These are phyloP conservation scores for Gymnoscelis rufifasciata DNA, from an alignment of 2,888 invertebrate genomes.

Conservation along the genomic window DNA sequence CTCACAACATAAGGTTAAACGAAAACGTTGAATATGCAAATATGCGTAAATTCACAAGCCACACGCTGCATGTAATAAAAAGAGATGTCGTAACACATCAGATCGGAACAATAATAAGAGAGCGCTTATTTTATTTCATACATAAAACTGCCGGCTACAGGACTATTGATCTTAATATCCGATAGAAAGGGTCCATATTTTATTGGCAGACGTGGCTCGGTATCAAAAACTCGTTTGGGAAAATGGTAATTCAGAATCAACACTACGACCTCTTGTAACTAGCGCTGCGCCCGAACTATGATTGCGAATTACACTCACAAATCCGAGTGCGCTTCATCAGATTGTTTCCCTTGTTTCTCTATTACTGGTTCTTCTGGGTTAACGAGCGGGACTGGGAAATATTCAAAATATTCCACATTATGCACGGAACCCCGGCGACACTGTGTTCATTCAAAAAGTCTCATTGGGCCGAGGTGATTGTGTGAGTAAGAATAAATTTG, in stretches of 20 bases:
- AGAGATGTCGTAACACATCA: conserved; percentile 22
- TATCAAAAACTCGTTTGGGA: conserved; percentile 36
- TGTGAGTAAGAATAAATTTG: conserved; percentile 51
- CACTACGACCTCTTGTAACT: conserved; percentile 11
- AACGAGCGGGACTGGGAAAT: conserved; percentile 47
- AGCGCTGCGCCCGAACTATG: conserved; percentile 40
- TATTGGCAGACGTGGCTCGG: conserved; percentile 15
- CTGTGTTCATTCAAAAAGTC: conserved; percentile 51
- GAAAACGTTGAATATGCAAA: conserved; percentile 21
- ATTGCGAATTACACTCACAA: conserved; percentile 63
- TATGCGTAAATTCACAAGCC: conserved; percentile 11
- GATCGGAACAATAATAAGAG: conserved; percentile 20
- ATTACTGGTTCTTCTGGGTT: conserved; percentile 23
- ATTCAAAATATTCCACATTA: conserved; percentile 54
- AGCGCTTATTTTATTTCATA: conserved; percentile 24
- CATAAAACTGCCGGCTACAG: conserved; percentile 27
- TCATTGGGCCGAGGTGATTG: conserved; percentile 51
- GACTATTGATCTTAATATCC: conserved; percentile 27
- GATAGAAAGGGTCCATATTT: conserved; percentile 22
- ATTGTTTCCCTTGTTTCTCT: conserved; percentile 59
- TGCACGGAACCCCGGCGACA: conserved; percentile 42
- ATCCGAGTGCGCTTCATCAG: conserved; percentile 53
- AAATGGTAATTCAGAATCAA: conserved; percentile 51
- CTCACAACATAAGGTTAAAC: neutral
- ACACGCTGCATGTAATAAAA: conserved; percentile 27